Evolutionary conservation across 1,140 invertebrate species (phyloP).

Genomic region (Idris sp.): DNA sequence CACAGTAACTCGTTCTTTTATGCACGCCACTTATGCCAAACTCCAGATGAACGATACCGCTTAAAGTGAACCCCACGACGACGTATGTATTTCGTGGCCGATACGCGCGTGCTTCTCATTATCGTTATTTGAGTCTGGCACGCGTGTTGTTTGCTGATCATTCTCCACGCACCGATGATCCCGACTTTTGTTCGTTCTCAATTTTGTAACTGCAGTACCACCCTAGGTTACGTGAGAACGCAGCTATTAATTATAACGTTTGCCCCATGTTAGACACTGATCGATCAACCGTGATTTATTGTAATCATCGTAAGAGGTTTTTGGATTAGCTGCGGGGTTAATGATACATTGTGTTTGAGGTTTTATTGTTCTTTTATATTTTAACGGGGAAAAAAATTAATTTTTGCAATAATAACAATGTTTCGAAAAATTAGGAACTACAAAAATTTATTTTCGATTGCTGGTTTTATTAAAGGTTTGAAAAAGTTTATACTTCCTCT

Average conservation of each 20-base stretch:
- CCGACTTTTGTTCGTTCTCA: slow-evolving; percentile 45
- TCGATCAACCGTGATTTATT: slow-evolving; percentile 53
- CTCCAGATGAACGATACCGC: slow-evolving; percentile 54
- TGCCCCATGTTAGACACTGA: slow-evolving; percentile 36
- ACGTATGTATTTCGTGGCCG: no score
- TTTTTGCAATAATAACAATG: no score
- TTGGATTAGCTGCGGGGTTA: slow-evolving; percentile 30
- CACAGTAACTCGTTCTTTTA: slow-evolving; percentile 48
- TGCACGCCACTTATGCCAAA: slow-evolving; percentile 43
- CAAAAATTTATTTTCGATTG: no score
- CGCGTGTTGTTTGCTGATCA: slow-evolving; percentile 65
- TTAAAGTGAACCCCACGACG: slow-evolving; percentile 58
- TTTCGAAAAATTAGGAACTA: no score
- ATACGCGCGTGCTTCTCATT: slow-evolving; percentile 69
- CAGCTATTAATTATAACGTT: slow-evolving; percentile 55
- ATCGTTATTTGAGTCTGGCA: slow-evolving; percentile 62
- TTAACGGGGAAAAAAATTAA: no score
- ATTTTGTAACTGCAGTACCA: slow-evolving; percentile 28
- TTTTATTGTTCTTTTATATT: slow-evolving; percentile 30
- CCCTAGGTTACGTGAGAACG: slow-evolving; percentile 43
- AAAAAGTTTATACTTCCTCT: no score
- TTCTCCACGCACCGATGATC: slow-evolving; percentile 57
- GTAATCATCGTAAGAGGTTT: slow-evolving; percentile 7
- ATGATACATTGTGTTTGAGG: slow-evolving; percentile 17
- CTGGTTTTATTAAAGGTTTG: no score